phyloP scores from a whole-genome alignment of 1,140 invertebrate species.

The Papilio glaucus region DNA sequence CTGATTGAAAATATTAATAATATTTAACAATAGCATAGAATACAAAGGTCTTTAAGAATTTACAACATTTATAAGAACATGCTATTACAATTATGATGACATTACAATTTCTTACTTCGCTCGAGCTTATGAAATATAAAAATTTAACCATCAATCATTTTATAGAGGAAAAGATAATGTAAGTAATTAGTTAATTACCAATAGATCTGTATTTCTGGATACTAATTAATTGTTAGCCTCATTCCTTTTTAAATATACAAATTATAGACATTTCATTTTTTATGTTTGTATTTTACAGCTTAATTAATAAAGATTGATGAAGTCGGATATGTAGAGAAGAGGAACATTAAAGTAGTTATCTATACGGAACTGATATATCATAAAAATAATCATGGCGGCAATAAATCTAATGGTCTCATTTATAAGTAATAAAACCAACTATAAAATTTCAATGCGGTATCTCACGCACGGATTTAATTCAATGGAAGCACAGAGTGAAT shows the following conservation, averaged over 20 bases:
- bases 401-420: constrained; percentile 79
- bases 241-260: constrained; percentile 40
- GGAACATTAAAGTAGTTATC: constrained; percentile 27
- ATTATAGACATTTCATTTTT: constrained; percentile 40
- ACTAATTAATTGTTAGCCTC: not conserved
- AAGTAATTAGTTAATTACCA: too few species aligned
- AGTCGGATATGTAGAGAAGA: not conserved
- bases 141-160: not conserved
- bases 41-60: too few species aligned
- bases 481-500: constrained; percentile 68
- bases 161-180: not conserved
- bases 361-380: constrained; percentile 57
- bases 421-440: constrained; percentile 76
- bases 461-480: constrained; percentile 67
- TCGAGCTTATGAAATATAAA: too few species aligned
- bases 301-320: constrained; percentile 48
- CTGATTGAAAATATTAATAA: too few species aligned
- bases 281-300: constrained; percentile 45
- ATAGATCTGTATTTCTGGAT: too few species aligned
- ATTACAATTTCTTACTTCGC: too few species aligned
- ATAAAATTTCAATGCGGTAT: constrained; percentile 75
- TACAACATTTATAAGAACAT: too few species aligned
- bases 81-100: too few species aligned
- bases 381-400: constrained; percentile 73
- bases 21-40: too few species aligned